Evolutionary conservation across 1,140 invertebrate species (phyloP).

Genomic region (Ceratina japonica): DNA sequence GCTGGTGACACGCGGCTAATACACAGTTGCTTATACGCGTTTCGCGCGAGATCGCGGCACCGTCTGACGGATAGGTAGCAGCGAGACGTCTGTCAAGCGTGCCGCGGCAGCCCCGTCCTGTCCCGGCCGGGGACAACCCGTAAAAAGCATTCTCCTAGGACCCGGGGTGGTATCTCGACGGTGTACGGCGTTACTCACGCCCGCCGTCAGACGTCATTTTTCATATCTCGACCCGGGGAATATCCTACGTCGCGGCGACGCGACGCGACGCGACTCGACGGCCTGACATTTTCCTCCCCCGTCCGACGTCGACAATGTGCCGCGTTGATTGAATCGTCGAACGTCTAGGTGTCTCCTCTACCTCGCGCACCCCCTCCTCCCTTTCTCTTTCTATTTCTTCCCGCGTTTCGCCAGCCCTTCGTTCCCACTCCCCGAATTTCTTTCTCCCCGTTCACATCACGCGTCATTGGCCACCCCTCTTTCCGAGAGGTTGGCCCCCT

Average conservation of each 20-base stretch:
- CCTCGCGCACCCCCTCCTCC: not conserved
- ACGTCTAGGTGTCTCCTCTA: constrained; percentile 46
- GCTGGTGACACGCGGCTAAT: constrained; percentile 45
- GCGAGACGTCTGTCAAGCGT: constrained; percentile 57
- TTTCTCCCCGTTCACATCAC: constrained; percentile 17
- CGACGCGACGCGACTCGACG: constrained; percentile 27
- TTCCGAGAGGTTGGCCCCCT: constrained; percentile 5
- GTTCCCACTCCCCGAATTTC: not conserved
- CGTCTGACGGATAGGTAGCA: constrained; percentile 27
- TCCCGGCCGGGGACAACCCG: not conserved
- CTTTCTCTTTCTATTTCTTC: not conserved
- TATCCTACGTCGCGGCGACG: constrained; percentile 52
- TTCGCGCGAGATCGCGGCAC: constrained; percentile 42
- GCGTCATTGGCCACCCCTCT: constrained; percentile 14
- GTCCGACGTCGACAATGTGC: constrained; percentile 69
- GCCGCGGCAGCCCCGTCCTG: not conserved
- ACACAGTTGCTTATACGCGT: constrained; percentile 44
- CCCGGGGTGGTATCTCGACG: constrained; percentile 15
- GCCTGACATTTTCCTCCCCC: constrained; percentile 62
- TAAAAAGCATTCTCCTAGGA: constrained; percentile 56
- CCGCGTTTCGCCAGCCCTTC: not conserved
- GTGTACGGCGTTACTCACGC: constrained; percentile 14
- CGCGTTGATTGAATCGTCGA: constrained; percentile 71
- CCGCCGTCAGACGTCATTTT: constrained; percentile 70
- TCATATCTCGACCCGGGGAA: constrained; percentile 68